Percentiles rank a stretch among this genome's conserved stretches.
Evolutionary conservation across 1,140 invertebrate genomes (phyloP).

Genomic region (Drusus annulatus): DNA sequence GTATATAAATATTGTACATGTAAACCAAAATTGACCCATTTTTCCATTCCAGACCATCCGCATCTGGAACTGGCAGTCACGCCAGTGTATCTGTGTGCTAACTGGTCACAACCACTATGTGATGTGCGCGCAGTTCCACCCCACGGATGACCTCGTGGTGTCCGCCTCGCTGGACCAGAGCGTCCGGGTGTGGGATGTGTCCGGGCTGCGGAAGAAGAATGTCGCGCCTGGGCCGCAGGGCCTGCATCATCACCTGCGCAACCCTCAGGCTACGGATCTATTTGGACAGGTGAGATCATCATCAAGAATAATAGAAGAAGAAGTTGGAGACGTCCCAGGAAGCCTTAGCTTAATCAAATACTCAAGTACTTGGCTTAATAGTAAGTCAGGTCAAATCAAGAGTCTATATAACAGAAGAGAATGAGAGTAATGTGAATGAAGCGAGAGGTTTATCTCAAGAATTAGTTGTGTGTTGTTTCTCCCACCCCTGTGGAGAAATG

Average conservation of each 20-base stretch:
- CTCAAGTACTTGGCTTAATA: no score
- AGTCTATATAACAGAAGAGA: no score
- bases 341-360: no score
- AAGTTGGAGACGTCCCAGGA: no score
- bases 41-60: constrained; percentile 82
- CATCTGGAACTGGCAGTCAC: constrained; percentile 99
- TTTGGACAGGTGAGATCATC: constrained; percentile 80
- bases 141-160: constrained; percentile 96
- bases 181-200: constrained; percentile 99
- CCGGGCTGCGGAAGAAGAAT: constrained; percentile 96
- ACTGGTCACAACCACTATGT: constrained; percentile 99
- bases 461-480: no score
- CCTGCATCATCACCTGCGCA: constrained; percentile 90
- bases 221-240: constrained; percentile 94
- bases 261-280: constrained; percentile 92
- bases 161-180: constrained; percentile 99
- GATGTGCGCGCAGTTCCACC: constrained; percentile 99
- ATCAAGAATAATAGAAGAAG: no score
- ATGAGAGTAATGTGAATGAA: no score
- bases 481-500: no score
- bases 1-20: no score
- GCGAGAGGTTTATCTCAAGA: no score
- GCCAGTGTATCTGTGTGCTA: constrained; percentile 96
- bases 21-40: neutral
- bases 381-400: no score